Conservation (phyloP, 2,113 vertebrate genomes). For the Ranitomeya imitator region DNA sequence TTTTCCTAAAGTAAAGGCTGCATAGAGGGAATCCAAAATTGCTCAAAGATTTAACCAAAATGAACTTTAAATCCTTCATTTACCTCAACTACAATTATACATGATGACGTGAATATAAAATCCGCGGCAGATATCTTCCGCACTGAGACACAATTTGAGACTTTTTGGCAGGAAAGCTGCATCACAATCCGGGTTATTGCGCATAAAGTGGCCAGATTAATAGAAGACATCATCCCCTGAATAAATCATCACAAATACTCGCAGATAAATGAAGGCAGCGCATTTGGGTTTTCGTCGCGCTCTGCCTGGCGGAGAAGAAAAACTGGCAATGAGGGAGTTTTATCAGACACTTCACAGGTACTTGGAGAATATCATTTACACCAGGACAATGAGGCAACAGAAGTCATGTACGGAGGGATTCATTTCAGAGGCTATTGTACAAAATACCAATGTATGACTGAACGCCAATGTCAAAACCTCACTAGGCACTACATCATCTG, state of each 20-base stretch:
- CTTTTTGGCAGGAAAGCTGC: not conserved
- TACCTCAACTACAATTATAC: not conserved
- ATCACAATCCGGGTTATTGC: constrained; percentile 3
- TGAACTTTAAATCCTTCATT: constrained; percentile 9
- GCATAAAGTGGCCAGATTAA: constrained; percentile 13
- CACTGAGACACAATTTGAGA: constrained; percentile 10
- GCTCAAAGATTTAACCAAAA: not conserved
- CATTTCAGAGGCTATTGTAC: constrained; percentile 65
- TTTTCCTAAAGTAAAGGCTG: not conserved
- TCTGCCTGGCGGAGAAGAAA: constrained; percentile 49
- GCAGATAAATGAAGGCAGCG: not conserved
- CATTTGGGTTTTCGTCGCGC: constrained; percentile 45
- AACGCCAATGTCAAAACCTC: constrained; percentile 68
- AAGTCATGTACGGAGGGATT: constrained; percentile 64
- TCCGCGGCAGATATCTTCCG: not conserved
- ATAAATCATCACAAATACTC: constrained; percentile 23
- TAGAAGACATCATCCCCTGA: not conserved
- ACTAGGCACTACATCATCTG: constrained; percentile 70
- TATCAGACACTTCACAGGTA: constrained; percentile 14
- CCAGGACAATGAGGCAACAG: constrained; percentile 57
- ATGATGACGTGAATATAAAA: not conserved
- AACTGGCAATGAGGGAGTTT: constrained; percentile 62
- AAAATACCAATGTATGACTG: constrained; percentile 70
- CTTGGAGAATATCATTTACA: constrained; percentile 35
- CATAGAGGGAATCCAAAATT: not conserved